These are phyloP conservation scores for Gopherus flavomarginatus DNA, from an alignment of 2,113 vertebrate genomes.

Conservation along the genomic window DNA sequence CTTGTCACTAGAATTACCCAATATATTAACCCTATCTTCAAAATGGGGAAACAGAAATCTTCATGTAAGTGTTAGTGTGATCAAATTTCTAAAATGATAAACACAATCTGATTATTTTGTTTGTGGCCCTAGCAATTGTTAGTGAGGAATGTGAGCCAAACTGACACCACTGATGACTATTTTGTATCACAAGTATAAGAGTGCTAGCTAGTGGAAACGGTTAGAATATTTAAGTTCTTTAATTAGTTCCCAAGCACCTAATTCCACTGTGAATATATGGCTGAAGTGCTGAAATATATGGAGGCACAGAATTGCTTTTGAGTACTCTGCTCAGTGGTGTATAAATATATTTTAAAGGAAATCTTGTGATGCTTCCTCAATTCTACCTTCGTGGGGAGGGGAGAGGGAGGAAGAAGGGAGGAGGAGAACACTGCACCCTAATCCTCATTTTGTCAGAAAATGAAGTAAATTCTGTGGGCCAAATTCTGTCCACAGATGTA, in stretches of 20 bases:
- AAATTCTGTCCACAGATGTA: neutral
- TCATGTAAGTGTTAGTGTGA: neutral
- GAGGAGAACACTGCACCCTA: neutral
- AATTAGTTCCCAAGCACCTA: conserved; percentile 74
- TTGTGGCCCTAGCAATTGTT: neutral
- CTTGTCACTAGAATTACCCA: neutral
- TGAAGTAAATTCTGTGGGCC: neutral
- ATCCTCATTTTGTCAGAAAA: conserved; percentile 5
- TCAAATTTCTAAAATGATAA: conserved; percentile 43
- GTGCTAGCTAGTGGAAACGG: conserved; percentile 20
- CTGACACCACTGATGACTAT: conserved; percentile 21
- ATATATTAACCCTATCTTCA: neutral
- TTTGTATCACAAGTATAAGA: neutral
- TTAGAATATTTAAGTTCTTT: conserved; percentile 29
- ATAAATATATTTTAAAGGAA: conserved; percentile 29
- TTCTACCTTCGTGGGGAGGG: neutral
- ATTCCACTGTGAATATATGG: neutral
- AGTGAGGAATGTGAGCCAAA: conserved; percentile 45
- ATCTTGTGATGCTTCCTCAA: conserved; percentile 31
- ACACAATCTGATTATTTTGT: neutral
- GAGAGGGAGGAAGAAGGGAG: neutral
- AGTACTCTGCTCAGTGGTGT: neutral
- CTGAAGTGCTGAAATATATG: conserved; percentile 7
- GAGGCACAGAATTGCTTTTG: conserved; percentile 26
- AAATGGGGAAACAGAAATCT: neutral